Evolutionary conservation across 2,113 vertebrate genomes (phyloP), one percentile per base, ranked within the genome.

Genomic region (Scortum barcoo): DNA sequence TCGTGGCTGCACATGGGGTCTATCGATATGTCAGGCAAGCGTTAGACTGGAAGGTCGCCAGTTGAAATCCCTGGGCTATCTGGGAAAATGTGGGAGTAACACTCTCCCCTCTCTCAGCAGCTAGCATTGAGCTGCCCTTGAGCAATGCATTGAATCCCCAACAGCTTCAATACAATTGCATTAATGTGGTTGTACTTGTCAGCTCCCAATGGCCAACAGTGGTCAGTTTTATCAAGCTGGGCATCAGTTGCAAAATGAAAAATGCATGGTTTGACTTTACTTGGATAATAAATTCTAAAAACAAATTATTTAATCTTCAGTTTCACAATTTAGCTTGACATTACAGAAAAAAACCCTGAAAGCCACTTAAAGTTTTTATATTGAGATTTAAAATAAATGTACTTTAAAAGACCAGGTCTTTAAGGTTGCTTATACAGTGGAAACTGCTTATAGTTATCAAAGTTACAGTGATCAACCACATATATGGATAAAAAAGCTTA

Each of bases 1-100:
- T 51, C 7, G 1, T 48, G 30, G 46, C 38, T 33, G 78, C 44
- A 58, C 65, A 36, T 54, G 54, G 54, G 36, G 36, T 88, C 56
- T 79, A 9, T 72, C 5, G 0, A 70, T 85, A 57, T 73, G 65
- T 73, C 65, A 48, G 56, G 50, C 20, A 8, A 54, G 71, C n/a
- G 13, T 24, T 66, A 26, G 48, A 83, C 36, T 85, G 85, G 76
- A 88, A 74, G 36, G 72, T 84, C 2, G 57, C 62, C 75, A 78
- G 56, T 80, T 80, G 40, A 72, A 84, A 71, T 83, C 80, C 42
- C 72, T 30, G 17, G 70, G 33, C 65, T 51, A 48, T 19, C 3
- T 57, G 28, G 28, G 54, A 65, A 73, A 42, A 72, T 74, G 36
- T 75, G 24, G 33, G 56, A 60, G 19, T 22, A 40, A 76, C 24